Evolutionary conservation across 2,888 invertebrate species (phyloP).

Genomic region (Caenorhabditis sinica): DNA sequence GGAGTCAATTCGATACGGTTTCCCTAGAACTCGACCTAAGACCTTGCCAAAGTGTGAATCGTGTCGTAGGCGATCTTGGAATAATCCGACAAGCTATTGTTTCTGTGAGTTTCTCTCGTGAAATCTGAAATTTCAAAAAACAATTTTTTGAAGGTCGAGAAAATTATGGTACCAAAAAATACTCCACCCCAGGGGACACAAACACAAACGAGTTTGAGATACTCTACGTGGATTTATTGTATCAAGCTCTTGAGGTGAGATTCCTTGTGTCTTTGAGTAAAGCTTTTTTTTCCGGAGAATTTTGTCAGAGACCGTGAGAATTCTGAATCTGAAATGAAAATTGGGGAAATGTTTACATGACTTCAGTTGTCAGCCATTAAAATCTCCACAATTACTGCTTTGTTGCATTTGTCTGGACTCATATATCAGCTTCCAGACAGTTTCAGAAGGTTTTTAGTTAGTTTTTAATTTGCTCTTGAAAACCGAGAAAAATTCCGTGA

Average conservation of each 20-base stretch:
- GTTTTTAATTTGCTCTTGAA: too few relatives aligned
- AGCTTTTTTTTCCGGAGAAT: too few relatives aligned
- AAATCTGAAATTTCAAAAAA: background rate
- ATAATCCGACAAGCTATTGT: conserved; percentile 37
- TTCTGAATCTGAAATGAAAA: too few relatives aligned
- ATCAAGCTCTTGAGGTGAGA: conserved; percentile 55
- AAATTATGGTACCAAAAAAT: conserved; percentile 25
- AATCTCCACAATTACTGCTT: too few relatives aligned
- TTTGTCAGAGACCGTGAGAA: too few relatives aligned
- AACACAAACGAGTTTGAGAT: conserved; percentile 34
- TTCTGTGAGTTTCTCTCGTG: conserved; percentile 46
- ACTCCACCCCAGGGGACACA: conserved; percentile 24
- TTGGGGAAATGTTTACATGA: too few relatives aligned
- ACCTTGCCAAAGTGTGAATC: background rate
- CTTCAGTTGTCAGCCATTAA: too few relatives aligned
- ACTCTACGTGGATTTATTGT: conserved; percentile 59
- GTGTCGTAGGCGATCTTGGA: conserved; percentile 20
- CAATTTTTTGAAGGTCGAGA: conserved; percentile 40
- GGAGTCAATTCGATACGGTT: conserved; percentile 54
- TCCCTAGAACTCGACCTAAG: conserved; percentile 19
- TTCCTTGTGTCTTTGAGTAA: too few relatives aligned
- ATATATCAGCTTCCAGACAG: too few relatives aligned
- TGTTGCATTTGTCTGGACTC: too few relatives aligned
- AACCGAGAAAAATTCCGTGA: too few relatives aligned
- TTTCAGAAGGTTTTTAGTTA: too few relatives aligned